phyloP scores from a whole-genome alignment of 2,888 invertebrate genomes.

The Limnephilus lunatus region DNA sequence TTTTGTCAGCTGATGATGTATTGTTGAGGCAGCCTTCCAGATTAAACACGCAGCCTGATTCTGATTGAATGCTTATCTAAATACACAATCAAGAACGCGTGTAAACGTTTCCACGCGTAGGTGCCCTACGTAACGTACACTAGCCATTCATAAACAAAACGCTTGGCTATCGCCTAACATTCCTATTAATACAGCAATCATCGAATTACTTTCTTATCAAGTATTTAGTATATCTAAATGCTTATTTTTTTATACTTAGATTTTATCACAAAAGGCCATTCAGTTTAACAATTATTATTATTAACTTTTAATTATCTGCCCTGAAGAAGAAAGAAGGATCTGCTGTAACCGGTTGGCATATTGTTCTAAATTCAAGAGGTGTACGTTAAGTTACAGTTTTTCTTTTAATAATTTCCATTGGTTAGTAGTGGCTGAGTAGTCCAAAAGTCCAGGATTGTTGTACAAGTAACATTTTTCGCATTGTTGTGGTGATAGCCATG shows the following conservation, averaged over 20 bases:
- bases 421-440: too few relatives aligned
- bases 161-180: background rate
- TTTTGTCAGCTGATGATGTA: background rate
- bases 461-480: too few relatives aligned
- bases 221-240: background rate
- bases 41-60: background rate
- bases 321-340: too few relatives aligned
- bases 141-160: background rate
- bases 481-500: too few relatives aligned
- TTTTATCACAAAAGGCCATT: too few relatives aligned
- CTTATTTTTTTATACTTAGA: background rate
- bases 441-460: too few relatives aligned
- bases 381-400: too few relatives aligned
- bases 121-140: background rate
- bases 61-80: slow-evolving; percentile 2
- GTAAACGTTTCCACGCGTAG: background rate
- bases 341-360: too few relatives aligned
- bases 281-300: too few relatives aligned
- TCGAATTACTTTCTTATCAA: background rate
- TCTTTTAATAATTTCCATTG: too few relatives aligned
- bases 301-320: too few relatives aligned
- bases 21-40: background rate
- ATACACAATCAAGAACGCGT: background rate
- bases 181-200: background rate
- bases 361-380: too few relatives aligned